Conservation (phyloP, 2,888 invertebrate species). For the Odontocolon sp. region DNA sequence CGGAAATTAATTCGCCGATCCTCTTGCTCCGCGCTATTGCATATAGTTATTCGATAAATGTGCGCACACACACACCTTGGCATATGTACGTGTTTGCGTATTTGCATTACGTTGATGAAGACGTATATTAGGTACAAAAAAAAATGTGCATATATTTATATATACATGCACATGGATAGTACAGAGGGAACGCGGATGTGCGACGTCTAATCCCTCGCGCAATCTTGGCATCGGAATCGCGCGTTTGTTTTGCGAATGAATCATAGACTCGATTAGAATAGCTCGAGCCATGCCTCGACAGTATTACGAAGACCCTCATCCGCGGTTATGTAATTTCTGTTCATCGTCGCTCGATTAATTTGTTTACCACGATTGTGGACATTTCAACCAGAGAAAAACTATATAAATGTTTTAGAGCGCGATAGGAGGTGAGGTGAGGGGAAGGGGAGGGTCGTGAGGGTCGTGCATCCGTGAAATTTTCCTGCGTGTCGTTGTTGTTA, state of each 20-base stretch:
- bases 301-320: neutral
- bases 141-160: neutral
- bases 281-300: neutral
- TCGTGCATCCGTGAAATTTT: slow-evolving; percentile 73
- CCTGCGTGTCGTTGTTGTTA: slow-evolving; percentile 14
- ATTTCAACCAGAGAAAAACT: neutral
- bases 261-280: slow-evolving; percentile 27
- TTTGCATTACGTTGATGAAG: neutral
- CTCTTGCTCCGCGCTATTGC: slow-evolving; percentile 9
- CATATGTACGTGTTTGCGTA: neutral
- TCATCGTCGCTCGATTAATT: slow-evolving; percentile 20
- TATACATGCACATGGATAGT: neutral
- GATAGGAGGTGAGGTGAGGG: neutral
- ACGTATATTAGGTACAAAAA: neutral
- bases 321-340: slow-evolving; percentile 3
- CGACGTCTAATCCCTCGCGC: neutral
- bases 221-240: slow-evolving; percentile 31
- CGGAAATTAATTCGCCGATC: slow-evolving; percentile 33
- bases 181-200: slow-evolving; percentile 10
- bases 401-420: slow-evolving; percentile 2
- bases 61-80: neutral
- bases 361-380: neutral
- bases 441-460: slow-evolving; percentile 61
- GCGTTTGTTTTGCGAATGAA: slow-evolving; percentile 29
- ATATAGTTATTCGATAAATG: slow-evolving; percentile 25